Evolutionary conservation across 2,113 vertebrate species (phyloP).

Genomic region (Sinocyclocheilus rhinocerous): DNA sequence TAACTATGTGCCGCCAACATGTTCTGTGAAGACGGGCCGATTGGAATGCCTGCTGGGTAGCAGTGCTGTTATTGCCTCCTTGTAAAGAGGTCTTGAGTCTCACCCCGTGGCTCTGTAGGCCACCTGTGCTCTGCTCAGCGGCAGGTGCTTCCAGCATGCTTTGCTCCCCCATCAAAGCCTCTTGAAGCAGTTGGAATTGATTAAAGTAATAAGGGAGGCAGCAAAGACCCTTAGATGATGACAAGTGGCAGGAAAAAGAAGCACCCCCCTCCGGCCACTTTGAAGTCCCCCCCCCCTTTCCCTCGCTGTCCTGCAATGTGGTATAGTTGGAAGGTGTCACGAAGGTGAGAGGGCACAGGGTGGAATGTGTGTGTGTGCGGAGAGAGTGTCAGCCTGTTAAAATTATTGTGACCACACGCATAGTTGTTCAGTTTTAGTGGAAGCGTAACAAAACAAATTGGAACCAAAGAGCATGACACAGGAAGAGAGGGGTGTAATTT

Average conservation of each 20-base stretch:
- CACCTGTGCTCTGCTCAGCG: too few relatives aligned
- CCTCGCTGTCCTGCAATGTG: conserved; percentile 75
- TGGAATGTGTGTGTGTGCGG: conserved; percentile 62
- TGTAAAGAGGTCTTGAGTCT: too few relatives aligned
- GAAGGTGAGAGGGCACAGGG: conserved; percentile 39
- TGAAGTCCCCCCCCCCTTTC: conserved; percentile 70
- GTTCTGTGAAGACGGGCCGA: too few relatives aligned
- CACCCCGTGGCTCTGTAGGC: too few relatives aligned
- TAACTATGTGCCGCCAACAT: too few relatives aligned
- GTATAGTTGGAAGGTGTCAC: conserved; percentile 71
- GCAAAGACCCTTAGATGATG: conserved; percentile 76
- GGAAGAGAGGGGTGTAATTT: conserved; percentile 74
- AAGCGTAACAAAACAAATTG: conserved; percentile 75
- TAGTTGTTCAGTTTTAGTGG: conserved; percentile 71
- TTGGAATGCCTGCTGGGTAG: too few relatives aligned
- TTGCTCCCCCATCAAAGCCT: conserved; percentile 75
- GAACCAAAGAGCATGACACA: conserved; percentile 65
- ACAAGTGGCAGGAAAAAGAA: conserved; percentile 76
- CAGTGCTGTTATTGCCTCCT: too few relatives aligned
- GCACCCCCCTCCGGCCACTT: conserved; percentile 74
- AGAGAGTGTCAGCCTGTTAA: conserved; percentile 7
- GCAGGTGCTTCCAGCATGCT: too few relatives aligned
- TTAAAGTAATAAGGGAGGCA: conserved; percentile 79
- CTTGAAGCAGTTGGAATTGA: conserved; percentile 79
- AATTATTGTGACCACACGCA: conserved; percentile 72